Percentiles rank a stretch among this genome's conserved stretches.
phyloP scores from a whole-genome alignment of 2,888 invertebrate species.

The Chrysolina oricalcia region DNA sequence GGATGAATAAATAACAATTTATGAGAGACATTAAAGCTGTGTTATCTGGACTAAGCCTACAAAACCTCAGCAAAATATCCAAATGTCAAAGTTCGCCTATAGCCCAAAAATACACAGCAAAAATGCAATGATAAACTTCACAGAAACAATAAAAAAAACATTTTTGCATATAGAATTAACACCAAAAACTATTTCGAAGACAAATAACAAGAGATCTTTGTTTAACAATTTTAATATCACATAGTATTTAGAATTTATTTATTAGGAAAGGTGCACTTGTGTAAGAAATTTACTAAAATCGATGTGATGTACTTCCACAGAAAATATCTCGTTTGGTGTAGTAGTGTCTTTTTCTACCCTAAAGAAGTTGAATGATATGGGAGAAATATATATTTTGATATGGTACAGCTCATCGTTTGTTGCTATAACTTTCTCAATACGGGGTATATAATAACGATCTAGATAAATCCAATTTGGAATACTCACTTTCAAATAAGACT shows the following conservation, averaged over 20 bases:
- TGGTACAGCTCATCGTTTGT: neutral
- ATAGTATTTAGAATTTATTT: conserved; percentile 70
- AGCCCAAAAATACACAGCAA: no score
- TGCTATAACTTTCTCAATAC: neutral
- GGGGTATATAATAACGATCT: neutral
- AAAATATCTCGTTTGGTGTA: conserved; percentile 13
- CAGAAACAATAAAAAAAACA: conserved; percentile 3
- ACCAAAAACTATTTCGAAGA: conserved; percentile 15
- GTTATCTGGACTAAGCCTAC: no score
- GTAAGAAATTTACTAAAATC: conserved; percentile 47
- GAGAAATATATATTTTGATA: conserved; percentile 6
- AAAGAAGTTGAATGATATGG: neutral
- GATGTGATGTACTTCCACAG: conserved; percentile 33
- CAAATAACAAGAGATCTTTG: conserved; percentile 31
- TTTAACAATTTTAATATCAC: conserved; percentile 65
- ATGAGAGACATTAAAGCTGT: no score
- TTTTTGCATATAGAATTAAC: neutral
- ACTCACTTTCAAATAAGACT: neutral
- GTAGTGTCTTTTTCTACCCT: neutral
- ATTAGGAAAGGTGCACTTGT: conserved; percentile 70
- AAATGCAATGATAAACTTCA: neutral
- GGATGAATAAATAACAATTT: no score
- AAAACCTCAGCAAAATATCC: no score
- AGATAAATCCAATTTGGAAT: neutral
- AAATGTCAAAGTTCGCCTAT: no score